A percentile compares a stretch with the other conserved stretches of the same genome.
phyloP scores from a whole-genome alignment of 2,113 vertebrate genomes.

The Grantiella picta region DNA sequence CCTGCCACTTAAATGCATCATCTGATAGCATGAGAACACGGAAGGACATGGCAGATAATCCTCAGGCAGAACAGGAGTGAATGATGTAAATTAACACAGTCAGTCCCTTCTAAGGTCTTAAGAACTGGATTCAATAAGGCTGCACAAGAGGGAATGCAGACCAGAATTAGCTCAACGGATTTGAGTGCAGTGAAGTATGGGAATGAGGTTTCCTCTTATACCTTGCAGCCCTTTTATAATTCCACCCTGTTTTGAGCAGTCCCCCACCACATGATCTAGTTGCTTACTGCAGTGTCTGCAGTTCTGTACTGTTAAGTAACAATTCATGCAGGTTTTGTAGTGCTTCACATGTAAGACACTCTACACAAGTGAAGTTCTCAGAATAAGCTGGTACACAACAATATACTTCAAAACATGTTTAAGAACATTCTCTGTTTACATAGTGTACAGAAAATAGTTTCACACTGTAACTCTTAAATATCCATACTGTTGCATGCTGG shows the following conservation, averaged over 20 bases:
- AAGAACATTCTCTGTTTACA: not conserved
- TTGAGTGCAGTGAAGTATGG: not conserved
- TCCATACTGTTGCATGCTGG: not conserved
- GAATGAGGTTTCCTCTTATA: not conserved
- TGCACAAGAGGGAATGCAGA: not conserved
- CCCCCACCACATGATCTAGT: not conserved
- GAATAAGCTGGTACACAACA: not conserved
- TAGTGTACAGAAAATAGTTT: not conserved
- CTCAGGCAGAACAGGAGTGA: not conserved
- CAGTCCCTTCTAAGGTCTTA: not conserved
- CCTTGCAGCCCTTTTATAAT: not conserved
- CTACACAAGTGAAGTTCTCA: not conserved
- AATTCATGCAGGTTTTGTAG: not conserved
- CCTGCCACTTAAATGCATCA: not conserved
- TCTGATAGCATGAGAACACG: not conserved
- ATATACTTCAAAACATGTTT: not conserved
- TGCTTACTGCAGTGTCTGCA: not conserved
- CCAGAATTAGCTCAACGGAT: not conserved
- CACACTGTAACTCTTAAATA: not conserved
- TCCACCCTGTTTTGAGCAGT: not conserved
- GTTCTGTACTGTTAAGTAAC: not conserved
- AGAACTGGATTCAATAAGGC: not conserved
- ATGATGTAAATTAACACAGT: not conserved
- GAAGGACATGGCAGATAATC: not conserved
- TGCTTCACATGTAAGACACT: not conserved